Evolutionary conservation across 2,113 vertebrate species (phyloP), one percentile per base, ranked within the genome.

Genomic region (Pica pica): DNA sequence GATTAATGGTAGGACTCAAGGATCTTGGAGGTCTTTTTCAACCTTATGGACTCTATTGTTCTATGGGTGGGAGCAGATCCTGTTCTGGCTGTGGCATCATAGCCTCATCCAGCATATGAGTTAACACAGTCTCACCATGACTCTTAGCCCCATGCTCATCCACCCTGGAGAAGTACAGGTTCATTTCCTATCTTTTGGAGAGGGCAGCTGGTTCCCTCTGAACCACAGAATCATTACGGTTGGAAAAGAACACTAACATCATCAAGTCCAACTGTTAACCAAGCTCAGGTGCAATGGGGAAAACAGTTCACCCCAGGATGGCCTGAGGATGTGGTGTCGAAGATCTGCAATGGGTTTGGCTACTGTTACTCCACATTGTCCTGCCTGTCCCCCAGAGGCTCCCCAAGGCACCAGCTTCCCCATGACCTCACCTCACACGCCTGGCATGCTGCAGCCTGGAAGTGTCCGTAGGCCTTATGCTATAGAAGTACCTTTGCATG

Each of bases 401-500:
- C 1, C 7, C 22, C 5, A 2, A 6, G 27, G 30, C 31, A 81
- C 4, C 39, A 55, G 52, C 30, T 79, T 93, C 19, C 13, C n/a
- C 15, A 7, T 21, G 74, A 39, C 13, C 39, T 89, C 20, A 52
- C 30, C 20, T 19, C 7, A 8, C 49, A 30, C 0, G 0, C 6
- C 1, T 52, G 39, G 21, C 35, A 26, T 24, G n/a, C 41, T 9
- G 2, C 21, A 83, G 28, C 63, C 23, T 65, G 53, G 47, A 84
- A 39, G 23, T 50, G 44, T 39, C 55, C 59, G 80, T 59, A 15
- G 47, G 31, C 21, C 71, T 77, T 56, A 11, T 1, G 0, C 26
- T 33, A 10, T 27, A 9, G 11, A 81, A 75, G 11, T 31, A 49
- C 11, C 4, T 61, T 60, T 88, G 67, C 42, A 11, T 31, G 30